Percentiles rank a stretch among this genome's conserved stretches.
These are phyloP conservation scores for Buphagus erythrorhynchus DNA, from an alignment of 2,797 vertebrate species.

Conservation along the genomic window DNA sequence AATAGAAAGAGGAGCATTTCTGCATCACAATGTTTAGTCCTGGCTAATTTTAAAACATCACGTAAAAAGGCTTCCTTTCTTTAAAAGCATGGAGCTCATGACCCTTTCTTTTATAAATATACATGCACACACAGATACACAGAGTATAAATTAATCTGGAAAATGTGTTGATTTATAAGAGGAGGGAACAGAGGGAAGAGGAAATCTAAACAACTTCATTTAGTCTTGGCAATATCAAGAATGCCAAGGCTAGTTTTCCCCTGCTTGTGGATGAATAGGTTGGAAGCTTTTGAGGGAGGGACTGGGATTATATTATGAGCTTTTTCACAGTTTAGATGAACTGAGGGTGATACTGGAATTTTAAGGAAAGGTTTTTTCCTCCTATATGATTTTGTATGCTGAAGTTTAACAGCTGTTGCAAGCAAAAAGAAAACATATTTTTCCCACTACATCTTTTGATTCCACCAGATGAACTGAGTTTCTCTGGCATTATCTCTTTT, in stretches of 20 bases:
- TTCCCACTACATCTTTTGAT: background rate
- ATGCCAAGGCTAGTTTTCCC: background rate
- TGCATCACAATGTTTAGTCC: background rate
- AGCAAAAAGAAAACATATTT: conserved; percentile 33
- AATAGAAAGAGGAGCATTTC: background rate
- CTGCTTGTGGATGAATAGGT: background rate
- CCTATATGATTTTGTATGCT: background rate
- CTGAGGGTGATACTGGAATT: background rate
- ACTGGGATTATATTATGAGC: background rate
- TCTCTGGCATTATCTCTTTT: conserved; percentile 2
- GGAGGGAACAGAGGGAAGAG: background rate
- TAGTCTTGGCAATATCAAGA: background rate
- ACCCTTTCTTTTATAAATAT: background rate
- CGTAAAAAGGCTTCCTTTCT: background rate
- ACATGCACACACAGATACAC: background rate
- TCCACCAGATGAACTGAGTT: background rate
- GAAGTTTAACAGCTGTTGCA: conserved; percentile 48
- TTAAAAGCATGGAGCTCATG: background rate
- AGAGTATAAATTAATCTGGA: background rate
- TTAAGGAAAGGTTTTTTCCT: background rate
- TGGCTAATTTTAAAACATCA: background rate
- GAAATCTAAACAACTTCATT: background rate
- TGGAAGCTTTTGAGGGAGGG: background rate
- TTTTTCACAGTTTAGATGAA: background rate
- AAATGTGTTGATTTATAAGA: background rate